phyloP scores from a whole-genome alignment of 2,113 vertebrate species.

The Manacus vitellinus region DNA sequence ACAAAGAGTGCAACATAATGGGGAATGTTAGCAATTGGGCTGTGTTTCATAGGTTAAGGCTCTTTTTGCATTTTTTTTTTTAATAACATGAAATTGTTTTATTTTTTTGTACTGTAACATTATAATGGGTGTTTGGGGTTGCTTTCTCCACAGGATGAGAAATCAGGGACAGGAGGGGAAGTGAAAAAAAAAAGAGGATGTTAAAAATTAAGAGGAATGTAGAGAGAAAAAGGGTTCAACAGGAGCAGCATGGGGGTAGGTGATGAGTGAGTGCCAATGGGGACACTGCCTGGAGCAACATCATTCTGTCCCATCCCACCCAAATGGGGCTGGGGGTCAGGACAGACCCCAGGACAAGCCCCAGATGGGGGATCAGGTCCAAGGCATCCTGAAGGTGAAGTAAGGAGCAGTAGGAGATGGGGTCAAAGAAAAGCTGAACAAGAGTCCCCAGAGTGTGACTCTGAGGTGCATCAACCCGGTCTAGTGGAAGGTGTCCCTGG shows the following conservation, averaged over 20 bases:
- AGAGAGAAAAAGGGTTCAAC: neutral
- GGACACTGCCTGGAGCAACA: neutral
- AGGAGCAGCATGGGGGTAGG: neutral
- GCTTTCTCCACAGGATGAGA: neutral
- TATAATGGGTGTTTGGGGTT: neutral
- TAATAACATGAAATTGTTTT: neutral
- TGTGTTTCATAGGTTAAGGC: fast-evolving
- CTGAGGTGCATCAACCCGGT: neutral
- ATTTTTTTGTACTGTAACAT: neutral
- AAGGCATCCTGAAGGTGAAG: neutral
- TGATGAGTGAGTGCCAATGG: fast-evolving
- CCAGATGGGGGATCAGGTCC: neutral
- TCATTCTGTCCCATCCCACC: neutral
- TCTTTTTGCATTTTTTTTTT: neutral
- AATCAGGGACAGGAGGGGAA: neutral
- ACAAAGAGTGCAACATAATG: neutral
- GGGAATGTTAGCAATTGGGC: neutral
- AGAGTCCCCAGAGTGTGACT: neutral
- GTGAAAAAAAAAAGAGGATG: neutral
- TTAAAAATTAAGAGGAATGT: neutral
- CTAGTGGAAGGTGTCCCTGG: neutral
- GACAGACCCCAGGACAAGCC: neutral
- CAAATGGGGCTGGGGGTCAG: fast-evolving
- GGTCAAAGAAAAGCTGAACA: neutral
- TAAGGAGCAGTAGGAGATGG: neutral